A percentile compares a stretch with the other conserved stretches of the same genome.
Evolutionary conservation across 2,113 vertebrate species (phyloP).

Genomic region (Ctenodactylus gundi): DNA sequence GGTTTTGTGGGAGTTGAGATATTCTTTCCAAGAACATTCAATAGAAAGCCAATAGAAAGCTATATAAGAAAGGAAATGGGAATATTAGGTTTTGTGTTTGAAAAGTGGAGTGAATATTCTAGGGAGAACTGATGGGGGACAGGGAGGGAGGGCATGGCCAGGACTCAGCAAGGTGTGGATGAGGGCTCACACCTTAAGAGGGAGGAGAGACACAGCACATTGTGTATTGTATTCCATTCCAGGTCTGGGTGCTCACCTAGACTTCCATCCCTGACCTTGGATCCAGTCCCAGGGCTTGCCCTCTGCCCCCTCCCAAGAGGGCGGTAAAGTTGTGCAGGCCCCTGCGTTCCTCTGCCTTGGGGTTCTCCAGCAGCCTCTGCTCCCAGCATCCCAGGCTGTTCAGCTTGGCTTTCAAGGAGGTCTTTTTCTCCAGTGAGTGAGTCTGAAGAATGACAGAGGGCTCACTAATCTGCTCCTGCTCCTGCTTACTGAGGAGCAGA

Average conservation of each 20-base stretch:
- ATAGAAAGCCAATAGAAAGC: neutral
- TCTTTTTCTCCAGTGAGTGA: slow-evolving; percentile 75
- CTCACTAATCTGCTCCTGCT: slow-evolving; percentile 60
- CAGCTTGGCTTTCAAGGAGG: slow-evolving; percentile 64
- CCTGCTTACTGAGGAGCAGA: slow-evolving; percentile 37
- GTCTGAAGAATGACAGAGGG: slow-evolving; percentile 61
- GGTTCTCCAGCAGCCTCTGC: slow-evolving; percentile 8
- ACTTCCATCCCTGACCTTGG: slow-evolving; percentile 78
- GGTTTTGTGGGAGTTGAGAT: slow-evolving; percentile 8
- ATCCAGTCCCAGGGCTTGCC: slow-evolving; percentile 79
- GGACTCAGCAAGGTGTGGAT: neutral
- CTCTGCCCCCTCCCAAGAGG: slow-evolving; percentile 86
- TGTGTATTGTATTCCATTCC: neutral
- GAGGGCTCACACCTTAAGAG: neutral
- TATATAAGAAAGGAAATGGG: neutral
- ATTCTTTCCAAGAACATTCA: neutral
- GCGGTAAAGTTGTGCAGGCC: neutral
- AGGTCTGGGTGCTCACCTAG: neutral
- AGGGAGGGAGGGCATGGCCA: neutral
- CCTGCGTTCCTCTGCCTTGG: slow-evolving; percentile 17
- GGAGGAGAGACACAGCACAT: neutral
- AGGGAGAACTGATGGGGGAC: neutral
- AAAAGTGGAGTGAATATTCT: neutral
- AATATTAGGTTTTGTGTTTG: neutral
- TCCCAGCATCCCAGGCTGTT: slow-evolving; percentile 9